Evolutionary conservation across 2,113 vertebrate genomes (phyloP), one percentile per base, ranked within the genome.

Genomic region (Fulica atra): DNA sequence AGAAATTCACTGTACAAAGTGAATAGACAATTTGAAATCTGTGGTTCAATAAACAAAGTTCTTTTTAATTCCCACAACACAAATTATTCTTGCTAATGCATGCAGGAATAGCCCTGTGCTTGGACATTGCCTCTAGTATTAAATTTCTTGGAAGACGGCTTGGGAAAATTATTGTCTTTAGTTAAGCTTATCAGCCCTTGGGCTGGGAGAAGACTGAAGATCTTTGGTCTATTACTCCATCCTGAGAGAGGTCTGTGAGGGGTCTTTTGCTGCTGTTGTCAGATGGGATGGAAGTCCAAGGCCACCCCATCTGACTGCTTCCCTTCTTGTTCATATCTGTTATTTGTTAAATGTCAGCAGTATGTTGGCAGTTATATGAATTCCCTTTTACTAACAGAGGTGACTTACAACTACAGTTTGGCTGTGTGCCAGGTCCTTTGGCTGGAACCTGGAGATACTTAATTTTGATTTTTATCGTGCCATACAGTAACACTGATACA

Each of bases 341-440:
- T 87, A 26, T 21, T 91, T 93, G 78, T 65, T 82, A 85, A 93
- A 89, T 94, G 93, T 53, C 87, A 92, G 69, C 65, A 38, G 38
- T 33, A 13, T 57, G 69, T 19, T 4, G 12, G 89, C 57, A 76
- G 70, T 68, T 73, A 33, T 13, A 24, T 40, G 66, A 80, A 33
- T 69, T 78, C n/a, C 42, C 38, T 71, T 95, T 87, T 65, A 14
- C 59, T 57, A 40, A 46, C 36, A 78, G 73, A 84, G 59, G 81
- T 93, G 81, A 61, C 84, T 95, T 50, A 64, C 19, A 69, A 2
- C 86, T 38, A 10, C 24, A 16, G 28, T 21, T 50, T 66, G 87
- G 54, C 68, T 63, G 15, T 51, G 59, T 50, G 66, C 54, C 81
- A 83, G 36, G 23, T 53, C 40, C 66, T 91, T 82, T 93, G 66